Evolutionary conservation across 2,797 vertebrate genomes (phyloP).

Genomic region (Nothura maculosa): DNA sequence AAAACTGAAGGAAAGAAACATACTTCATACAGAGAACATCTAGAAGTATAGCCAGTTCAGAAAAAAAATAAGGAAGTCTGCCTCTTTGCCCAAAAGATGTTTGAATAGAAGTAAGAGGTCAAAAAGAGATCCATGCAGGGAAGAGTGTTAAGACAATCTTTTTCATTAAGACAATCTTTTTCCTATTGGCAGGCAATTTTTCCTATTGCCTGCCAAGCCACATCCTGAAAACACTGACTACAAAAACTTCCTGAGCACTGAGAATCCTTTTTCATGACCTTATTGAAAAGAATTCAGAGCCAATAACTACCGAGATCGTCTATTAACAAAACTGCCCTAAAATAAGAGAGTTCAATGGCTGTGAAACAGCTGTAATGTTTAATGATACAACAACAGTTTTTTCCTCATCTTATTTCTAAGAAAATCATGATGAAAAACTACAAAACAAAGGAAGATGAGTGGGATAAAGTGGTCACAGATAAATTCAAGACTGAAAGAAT

Average conservation of each 20-base stretch:
- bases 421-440: neutral
- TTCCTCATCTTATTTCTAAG: neutral
- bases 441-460: neutral
- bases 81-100: rapidly evolving
- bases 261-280: neutral
- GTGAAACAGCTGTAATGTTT: neutral
- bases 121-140: neutral
- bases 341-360: neutral
- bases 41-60: neutral
- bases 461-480: neutral
- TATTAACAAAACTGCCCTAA: neutral
- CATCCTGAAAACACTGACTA: neutral
- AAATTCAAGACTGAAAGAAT: neutral
- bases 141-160: too few relatives aligned
- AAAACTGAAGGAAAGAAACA: neutral
- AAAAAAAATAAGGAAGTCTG: neutral
- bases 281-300: neutral
- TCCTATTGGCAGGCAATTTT: too few relatives aligned
- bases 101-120: neutral
- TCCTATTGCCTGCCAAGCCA: neutral
- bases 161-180: too few relatives aligned
- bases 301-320: neutral
- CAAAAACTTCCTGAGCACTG: neutral
- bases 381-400: neutral
- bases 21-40: neutral